phyloP scores from a whole-genome alignment of 2,113 vertebrate species.

The Anseranas semipalmata region DNA sequence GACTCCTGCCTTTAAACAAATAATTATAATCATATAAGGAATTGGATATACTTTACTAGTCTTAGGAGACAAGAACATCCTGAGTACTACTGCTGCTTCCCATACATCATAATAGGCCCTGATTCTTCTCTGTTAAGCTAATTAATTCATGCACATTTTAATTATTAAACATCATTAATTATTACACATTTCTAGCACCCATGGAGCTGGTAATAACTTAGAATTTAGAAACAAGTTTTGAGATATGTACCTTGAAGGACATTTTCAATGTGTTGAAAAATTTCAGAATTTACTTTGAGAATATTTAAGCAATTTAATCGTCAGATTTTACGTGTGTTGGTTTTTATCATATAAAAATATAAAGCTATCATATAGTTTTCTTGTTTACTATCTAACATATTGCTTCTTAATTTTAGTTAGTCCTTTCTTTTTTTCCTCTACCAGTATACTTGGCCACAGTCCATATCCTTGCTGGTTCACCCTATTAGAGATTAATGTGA shows the following conservation, averaged over 20 bases:
- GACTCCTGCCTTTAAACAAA: background rate
- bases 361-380: background rate
- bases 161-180: background rate
- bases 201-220: background rate
- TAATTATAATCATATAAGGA: background rate
- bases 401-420: background rate
- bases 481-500: background rate
- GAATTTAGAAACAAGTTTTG: background rate
- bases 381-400: background rate
- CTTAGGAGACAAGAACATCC: background rate
- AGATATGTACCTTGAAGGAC: background rate
- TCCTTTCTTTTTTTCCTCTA: background rate
- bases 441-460: background rate
- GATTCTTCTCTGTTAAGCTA: background rate
- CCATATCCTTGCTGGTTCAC: background rate
- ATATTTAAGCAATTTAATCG: background rate
- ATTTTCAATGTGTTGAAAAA: background rate
- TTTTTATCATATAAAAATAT: background rate
- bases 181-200: fast-evolving
- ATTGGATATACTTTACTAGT: background rate
- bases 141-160: background rate
- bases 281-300: background rate
- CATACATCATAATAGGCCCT: background rate
- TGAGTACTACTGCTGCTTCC: background rate
- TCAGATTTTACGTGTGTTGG: background rate